A percentile compares a stretch with the other conserved stretches of the same genome.
phyloP scores from a whole-genome alignment of 2,113 vertebrate genomes.

The Carassius carassius region DNA sequence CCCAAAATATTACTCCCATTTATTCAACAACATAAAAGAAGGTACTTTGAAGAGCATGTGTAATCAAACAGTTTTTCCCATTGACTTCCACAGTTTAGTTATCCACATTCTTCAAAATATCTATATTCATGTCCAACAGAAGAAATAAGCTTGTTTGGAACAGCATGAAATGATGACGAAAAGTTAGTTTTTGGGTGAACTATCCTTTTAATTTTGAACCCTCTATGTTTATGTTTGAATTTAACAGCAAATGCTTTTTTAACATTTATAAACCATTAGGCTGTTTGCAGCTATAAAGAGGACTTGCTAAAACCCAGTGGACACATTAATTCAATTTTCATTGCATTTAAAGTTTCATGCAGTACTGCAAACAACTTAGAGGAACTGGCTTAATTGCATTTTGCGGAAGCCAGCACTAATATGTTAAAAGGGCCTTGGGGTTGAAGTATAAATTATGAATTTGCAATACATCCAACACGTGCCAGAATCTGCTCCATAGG shows the following conservation, averaged over 20 bases:
- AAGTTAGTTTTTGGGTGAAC: background rate
- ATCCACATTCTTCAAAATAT: background rate
- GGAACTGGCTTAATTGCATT: background rate
- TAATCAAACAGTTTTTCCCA: background rate
- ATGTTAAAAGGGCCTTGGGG: slow-evolving; percentile 7
- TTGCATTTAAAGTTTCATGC: slow-evolving; percentile 5
- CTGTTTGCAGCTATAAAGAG: background rate
- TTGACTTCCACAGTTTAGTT: no score
- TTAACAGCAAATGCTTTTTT: background rate
- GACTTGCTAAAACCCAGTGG: background rate
- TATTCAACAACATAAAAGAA: background rate
- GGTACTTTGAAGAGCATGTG: background rate
- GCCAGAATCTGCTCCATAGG: slow-evolving; percentile 18
- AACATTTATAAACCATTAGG: slow-evolving; percentile 16
- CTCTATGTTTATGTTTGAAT: background rate
- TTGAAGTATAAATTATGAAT: slow-evolving; percentile 17
- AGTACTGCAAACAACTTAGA: slow-evolving; percentile 13
- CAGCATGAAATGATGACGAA: no score
- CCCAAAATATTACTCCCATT: no score
- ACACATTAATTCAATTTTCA: slow-evolving; percentile 10
- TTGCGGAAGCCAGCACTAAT: slow-evolving; percentile 6
- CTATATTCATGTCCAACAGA: no score
- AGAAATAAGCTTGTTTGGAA: no score
- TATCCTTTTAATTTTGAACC: background rate
- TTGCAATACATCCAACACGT: background rate